Evolutionary conservation across 2,113 vertebrate species (phyloP), one percentile per base, ranked within the genome.

Genomic region (Megaptera novaeangliae): DNA sequence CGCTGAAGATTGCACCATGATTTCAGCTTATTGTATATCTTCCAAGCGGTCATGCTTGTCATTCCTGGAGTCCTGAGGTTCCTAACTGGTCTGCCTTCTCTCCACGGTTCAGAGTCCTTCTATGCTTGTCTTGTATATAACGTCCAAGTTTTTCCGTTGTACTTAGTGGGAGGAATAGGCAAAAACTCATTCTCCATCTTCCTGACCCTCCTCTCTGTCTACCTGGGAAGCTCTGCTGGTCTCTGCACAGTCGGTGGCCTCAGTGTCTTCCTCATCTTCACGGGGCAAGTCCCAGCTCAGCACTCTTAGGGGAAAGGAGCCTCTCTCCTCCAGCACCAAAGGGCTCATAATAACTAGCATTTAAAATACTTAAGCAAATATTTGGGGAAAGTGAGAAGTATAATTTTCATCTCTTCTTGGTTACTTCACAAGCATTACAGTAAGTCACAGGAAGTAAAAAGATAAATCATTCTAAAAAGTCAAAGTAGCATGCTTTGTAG

Each of bases 381-480:
- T 57, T 49, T 90, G 27, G 25, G 4, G 20, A 77, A 93, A 57
- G 46, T 55, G 21, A 88, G 20, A 81, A 68, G 46, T 80, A 21
- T 46, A 57, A 46, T 64, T 88, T 91, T 94, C 18, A 69, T 59
- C 57, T 85, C 31, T 87, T 49, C 11, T 46, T 91, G 52, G 72
- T 59, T 71, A 72, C 21, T 88, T 93, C 41, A 75, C 0, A 55
- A 82, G 61, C 31, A 80, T 91, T 74, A 72, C 2, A 80, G 63
- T 93, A 85, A 90, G 66, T 90, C 34, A 75, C 23, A 94, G 72
- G 75, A 86, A 85, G 71, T 77, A 83, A 88, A 66, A 64, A 83
- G 29, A 85, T 52, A 96, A 93, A 49, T 55, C 8, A 83, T 96
- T 83, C 52, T 90, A 29, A 92, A 94, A 92, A 80, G 69, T 94